Evolutionary conservation across 2,888 invertebrate genomes (phyloP).

Genomic region (Athalia cordata): DNA sequence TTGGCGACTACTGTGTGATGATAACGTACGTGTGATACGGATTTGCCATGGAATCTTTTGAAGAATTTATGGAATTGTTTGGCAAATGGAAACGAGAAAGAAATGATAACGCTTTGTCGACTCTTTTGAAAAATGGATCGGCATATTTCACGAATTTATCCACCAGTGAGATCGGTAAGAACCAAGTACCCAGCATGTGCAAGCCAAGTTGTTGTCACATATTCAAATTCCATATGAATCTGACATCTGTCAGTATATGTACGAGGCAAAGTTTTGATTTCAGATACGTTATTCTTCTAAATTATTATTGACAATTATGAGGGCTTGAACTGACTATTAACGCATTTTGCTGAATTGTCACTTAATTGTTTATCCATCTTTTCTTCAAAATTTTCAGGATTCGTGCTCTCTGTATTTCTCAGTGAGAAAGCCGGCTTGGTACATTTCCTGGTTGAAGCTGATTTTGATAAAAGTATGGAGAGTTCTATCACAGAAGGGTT

Average conservation of each 20-base stretch:
- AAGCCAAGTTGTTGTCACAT: no score
- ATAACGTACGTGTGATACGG: not conserved
- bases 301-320: not conserved
- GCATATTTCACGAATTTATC: slow-evolving; percentile 57
- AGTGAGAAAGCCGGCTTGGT: slow-evolving; percentile 46
- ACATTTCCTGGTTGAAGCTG: not conserved
- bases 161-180: slow-evolving; percentile 54
- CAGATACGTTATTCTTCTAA: no score
- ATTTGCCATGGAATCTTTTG: slow-evolving; percentile 55
- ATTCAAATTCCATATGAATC: no score
- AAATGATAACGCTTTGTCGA: slow-evolving; percentile 47
- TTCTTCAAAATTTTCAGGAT: slow-evolving; percentile 18
- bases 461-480: slow-evolving; percentile 50
- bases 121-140: slow-evolving; percentile 52
- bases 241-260: no score
- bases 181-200: no score
- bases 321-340: slow-evolving; percentile 12
- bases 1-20: not conserved
- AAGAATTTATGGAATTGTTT: slow-evolving; percentile 57
- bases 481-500: slow-evolving; percentile 54
- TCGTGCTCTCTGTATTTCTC: slow-evolving; percentile 55
- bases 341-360: slow-evolving; percentile 6
- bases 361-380: not conserved
- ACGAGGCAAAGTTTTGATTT: no score
- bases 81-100: slow-evolving; percentile 43